Evolutionary conservation across 2,113 vertebrate genomes (phyloP).

Genomic region (Lamprotornis superbus): DNA sequence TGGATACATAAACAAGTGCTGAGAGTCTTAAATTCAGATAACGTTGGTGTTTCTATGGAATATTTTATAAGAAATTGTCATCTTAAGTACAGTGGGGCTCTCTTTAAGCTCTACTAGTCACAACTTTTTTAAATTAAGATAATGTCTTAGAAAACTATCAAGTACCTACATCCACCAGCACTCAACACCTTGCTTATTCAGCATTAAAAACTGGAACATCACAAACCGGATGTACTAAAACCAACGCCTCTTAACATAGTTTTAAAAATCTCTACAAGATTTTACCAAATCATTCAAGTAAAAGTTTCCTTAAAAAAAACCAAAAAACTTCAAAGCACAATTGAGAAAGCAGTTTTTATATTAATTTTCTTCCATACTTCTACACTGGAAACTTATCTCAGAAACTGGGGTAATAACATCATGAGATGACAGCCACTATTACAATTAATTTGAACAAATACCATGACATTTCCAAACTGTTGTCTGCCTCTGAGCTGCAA

Average conservation of each 20-base stretch:
- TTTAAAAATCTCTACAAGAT: not conserved
- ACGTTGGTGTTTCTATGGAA: not conserved
- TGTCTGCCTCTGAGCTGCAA: not conserved
- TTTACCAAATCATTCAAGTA: not conserved
- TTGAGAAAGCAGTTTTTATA: not conserved
- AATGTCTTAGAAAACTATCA: not conserved
- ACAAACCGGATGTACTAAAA: not conserved
- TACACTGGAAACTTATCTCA: not conserved
- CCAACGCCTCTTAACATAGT: not conserved
- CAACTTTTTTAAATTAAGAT: not conserved
- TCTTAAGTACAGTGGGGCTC: not conserved
- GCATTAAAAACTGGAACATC: not conserved
- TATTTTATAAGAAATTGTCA: not conserved
- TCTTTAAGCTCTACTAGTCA: not conserved
- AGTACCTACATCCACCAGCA: not conserved
- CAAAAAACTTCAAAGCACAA: not conserved
- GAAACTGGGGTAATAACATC: not conserved
- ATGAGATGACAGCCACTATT: not conserved
- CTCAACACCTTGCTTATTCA: not conserved
- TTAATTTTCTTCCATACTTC: not conserved
- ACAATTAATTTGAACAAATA: not conserved
- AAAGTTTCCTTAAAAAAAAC: not conserved
- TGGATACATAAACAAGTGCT: not conserved
- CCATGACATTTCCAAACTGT: not conserved
- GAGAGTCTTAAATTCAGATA: not conserved